phyloP scores from a whole-genome alignment of 2,888 invertebrate species.

The Mimumesa dahlbomi region DNA sequence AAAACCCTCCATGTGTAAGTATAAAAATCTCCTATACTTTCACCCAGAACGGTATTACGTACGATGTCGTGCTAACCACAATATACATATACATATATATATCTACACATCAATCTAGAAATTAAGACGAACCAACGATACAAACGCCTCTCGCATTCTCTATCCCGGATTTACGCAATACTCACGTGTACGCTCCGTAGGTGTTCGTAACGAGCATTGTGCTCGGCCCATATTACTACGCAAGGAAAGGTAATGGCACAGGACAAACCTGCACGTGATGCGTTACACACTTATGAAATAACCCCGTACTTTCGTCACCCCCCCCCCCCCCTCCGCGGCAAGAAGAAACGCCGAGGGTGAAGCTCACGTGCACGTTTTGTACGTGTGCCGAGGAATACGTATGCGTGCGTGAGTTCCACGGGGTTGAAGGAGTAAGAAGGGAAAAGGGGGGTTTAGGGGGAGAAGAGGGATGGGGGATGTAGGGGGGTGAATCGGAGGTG shows the following conservation, averaged over 20 bases:
- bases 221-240: conserved; percentile 35
- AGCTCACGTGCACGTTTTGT: conserved; percentile 31
- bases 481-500: conserved; percentile 59
- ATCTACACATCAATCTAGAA: conserved; percentile 25
- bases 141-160: conserved; percentile 22
- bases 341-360: conserved; percentile 42
- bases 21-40: no score
- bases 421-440: conserved; percentile 19
- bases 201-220: conserved; percentile 49
- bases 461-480: conserved; percentile 36
- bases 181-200: conserved; percentile 46
- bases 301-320: conserved; percentile 42
- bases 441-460: conserved; percentile 14
- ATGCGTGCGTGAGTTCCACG: conserved; percentile 59
- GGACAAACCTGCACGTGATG: conserved; percentile 58
- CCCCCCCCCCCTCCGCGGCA: conserved; percentile 2
- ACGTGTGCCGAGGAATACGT: conserved; percentile 34
- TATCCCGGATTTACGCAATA: conserved; percentile 49
- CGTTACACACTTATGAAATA: conserved; percentile 58
- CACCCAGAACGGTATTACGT: no score
- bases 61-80: no score
- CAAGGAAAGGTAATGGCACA: conserved; percentile 46
- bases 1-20: no score
- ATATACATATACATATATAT: no score
- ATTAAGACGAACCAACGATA: conserved; percentile 19